Evolutionary conservation across 2,113 vertebrate genomes (phyloP), one percentile per base, ranked within the genome.

Genomic region (Ciconia stormi): DNA sequence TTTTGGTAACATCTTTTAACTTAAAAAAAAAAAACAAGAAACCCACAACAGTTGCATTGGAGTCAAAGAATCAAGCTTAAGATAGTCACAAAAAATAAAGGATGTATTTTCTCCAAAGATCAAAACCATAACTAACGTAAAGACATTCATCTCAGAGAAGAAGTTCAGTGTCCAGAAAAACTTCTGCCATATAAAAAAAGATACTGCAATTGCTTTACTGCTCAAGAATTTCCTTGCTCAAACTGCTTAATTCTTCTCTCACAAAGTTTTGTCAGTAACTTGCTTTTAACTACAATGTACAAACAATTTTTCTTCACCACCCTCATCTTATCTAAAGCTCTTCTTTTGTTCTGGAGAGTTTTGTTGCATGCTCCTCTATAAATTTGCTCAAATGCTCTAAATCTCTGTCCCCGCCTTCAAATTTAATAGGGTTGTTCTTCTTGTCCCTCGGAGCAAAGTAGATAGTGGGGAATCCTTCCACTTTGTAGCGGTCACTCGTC

Each of bases 401-500:
- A 92, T 99, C 99, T 98, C 99, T 98, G 89, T 99, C 98, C 14
- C 98, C 98, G 0, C 98, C 98, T 97, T 99, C 99, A 81, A 99
- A 99, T 94, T 99, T 99, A 95, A 99, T 83, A 3, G 99, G 99
- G 87, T 93, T 99, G 93, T 98, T 98, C 98, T 99, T 99, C 93
- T 98, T 97, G 96, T 98, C 98, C 72, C 98, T 98, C 0, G 98
- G 99, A 76, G 99, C 98, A 8, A 99, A 99, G 97, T 99, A 99
- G 97, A 99, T 99, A 2, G 99, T 99, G 52, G 99, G 99, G 94
- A 99, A 99, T 42, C 99, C 99, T 74, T 99, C 99, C 22, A 98
- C 98, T 98, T 99, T 99, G 98, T 99, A 99, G 95, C 15, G 97
- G 16, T 99, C 98, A 4, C 93, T 97, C 7, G 98, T 98, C 84